Evolutionary conservation across 2,797 vertebrate genomes (phyloP), one percentile per base, ranked within the genome.

Genomic region (Sandelia bainsii): DNA sequence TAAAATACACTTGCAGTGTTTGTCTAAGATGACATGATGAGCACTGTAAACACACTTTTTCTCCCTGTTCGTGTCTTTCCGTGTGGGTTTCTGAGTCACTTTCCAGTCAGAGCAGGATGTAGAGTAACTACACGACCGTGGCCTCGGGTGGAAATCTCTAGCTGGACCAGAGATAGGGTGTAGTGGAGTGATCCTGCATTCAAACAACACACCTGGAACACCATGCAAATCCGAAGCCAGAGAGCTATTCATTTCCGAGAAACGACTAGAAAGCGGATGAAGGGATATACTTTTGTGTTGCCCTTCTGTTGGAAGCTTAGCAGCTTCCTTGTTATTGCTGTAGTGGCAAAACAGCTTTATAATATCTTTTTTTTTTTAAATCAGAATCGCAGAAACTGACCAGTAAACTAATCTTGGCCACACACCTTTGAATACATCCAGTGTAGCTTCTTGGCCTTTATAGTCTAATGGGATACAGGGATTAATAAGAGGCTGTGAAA

Each of bases 151-250:
- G 64, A 92, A 94, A 94, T 92, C 90, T 91, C 85, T 88, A 59
- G 72, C 46, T 22, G 66, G 69, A 83, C 69, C 70, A 57, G 81
- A 80, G 77, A 83, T 82, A 62, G 52, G 34, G 45, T 45, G 68
- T 58, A 42, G 44, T 27, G 80, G 44, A 76, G 68, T 61, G 40
- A 62, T 65, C 52, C 73, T 75, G 73, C 83, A 92, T 91, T 93
- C 89, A 92, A 93, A 94, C 92, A 68, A 37, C 79, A 71, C 83
- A 82, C 91, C 91, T 89, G 92, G 86, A 90, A 80, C 87, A 49
- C 34, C 87, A 94, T 94, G 94, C 93, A 94, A 94, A 95, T 93
- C 69, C 45, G 45, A 46, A 7, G 17, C 48, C 48, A 6, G 79
- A 75, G 78, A 67, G 59, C 77, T 86, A 40, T 57, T 87, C 6